A percentile compares a stretch with the other conserved stretches of the same genome.
These are phyloP conservation scores for Nomada goodeniana DNA, from an alignment of 2,888 invertebrate species.

Conservation along the genomic window DNA sequence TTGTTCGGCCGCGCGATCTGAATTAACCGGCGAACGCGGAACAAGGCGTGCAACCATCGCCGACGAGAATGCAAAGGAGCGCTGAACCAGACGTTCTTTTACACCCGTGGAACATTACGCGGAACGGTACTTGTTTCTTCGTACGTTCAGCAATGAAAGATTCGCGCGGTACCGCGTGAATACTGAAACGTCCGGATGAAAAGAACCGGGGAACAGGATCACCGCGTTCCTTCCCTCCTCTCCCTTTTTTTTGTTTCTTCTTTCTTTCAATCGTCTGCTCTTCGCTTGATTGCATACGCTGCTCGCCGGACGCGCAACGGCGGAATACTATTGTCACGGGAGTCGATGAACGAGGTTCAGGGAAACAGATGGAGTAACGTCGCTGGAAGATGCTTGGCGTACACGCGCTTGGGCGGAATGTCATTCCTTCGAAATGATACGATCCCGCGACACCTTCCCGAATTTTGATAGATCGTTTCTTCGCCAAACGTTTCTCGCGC, in stretches of 20 bases:
- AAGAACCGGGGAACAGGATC: conserved; percentile 22
- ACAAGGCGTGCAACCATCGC: conserved; percentile 37
- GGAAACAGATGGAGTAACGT: too few relatives aligned
- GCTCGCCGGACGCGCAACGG: not conserved
- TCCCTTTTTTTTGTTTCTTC: not conserved
- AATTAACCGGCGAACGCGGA: conserved; percentile 59
- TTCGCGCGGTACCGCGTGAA: conserved; percentile 22
- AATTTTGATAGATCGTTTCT: not conserved
- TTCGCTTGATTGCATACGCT: not conserved
- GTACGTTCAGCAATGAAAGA: conserved; percentile 9
- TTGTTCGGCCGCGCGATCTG: conserved; percentile 49
- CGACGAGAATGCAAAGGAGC: conserved; percentile 62
- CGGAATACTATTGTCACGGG: too few relatives aligned
- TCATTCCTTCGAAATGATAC: too few relatives aligned
- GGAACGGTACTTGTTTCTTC: conserved; percentile 43
- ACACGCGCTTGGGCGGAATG: too few relatives aligned
- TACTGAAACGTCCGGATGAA: conserved; percentile 23
- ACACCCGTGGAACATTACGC: conserved; percentile 20
- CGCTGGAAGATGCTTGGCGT: too few relatives aligned
- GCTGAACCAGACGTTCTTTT: conserved; percentile 22
- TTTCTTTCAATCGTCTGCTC: not conserved
- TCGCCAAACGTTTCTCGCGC: not conserved
- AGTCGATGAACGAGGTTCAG: too few relatives aligned
- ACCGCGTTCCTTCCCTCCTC: too few relatives aligned
- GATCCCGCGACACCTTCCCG: too few relatives aligned